Conservation (phyloP, 2,113 vertebrate genomes). For the Myrmophylax atrothorax region DNA sequence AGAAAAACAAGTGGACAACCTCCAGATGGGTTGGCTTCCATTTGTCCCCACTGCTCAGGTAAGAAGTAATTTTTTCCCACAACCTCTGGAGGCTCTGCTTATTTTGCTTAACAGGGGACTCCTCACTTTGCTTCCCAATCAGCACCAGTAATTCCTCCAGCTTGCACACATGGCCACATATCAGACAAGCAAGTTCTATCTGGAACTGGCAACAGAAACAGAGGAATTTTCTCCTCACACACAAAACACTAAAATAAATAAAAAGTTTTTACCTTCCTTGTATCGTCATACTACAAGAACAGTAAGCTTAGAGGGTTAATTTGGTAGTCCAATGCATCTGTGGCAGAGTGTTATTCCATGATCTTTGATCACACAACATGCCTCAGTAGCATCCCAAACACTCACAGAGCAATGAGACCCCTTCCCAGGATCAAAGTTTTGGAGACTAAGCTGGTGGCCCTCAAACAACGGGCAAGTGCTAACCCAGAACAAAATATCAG, state of each 20-base stretch:
- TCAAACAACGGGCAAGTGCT: neutral
- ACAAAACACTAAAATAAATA: neutral
- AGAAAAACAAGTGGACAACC: fast-evolving
- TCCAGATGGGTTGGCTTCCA: neutral
- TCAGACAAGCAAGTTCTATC: neutral
- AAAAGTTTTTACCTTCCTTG: neutral
- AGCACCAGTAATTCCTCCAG: neutral
- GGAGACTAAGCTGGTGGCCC: neutral
- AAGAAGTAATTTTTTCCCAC: neutral
- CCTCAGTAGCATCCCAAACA: neutral
- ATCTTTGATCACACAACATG: neutral
- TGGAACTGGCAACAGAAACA: neutral
- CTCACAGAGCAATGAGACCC: neutral
- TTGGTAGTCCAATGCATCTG: neutral
- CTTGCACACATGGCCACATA: neutral
- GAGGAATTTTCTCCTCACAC: neutral
- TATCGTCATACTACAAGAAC: neutral
- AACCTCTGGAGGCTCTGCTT: neutral
- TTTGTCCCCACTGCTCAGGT: neutral
- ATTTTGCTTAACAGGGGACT: neutral
- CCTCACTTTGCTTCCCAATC: neutral
- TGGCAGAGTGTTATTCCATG: neutral
- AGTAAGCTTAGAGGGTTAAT: neutral
- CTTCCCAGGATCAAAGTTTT: neutral
- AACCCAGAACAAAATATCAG: neutral